Conservation (phyloP, 2,888 invertebrate genomes). For the Drosophila villosipedis region DNA sequence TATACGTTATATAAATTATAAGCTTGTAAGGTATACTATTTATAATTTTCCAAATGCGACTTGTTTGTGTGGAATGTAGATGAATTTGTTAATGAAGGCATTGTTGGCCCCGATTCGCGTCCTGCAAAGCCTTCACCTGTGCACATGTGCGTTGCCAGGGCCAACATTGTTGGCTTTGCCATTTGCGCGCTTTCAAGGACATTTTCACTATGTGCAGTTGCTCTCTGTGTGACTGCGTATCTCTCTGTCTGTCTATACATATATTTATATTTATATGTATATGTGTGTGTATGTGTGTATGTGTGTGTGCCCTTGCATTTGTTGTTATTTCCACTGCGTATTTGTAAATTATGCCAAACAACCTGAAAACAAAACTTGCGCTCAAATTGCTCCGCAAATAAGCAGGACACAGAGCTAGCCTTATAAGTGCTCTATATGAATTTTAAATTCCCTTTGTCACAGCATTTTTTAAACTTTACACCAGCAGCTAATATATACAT, state of each 20-base stretch:
- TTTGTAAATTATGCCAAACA: constrained; percentile 46
- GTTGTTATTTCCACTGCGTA: constrained; percentile 35
- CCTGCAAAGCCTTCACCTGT: constrained; percentile 65
- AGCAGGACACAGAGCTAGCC: constrained; percentile 40
- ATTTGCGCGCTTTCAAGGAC: constrained; percentile 77
- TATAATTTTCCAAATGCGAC: background rate
- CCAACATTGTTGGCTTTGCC: constrained; percentile 54
- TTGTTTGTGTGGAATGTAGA: constrained; percentile 2
- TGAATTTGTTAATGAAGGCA: constrained; percentile 17
- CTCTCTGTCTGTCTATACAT: constrained; percentile 13
- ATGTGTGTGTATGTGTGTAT: constrained; percentile 1
- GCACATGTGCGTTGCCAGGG: constrained; percentile 36
- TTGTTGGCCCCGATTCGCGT: constrained; percentile 41
- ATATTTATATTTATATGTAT: constrained; percentile 3
- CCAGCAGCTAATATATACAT: constrained; percentile 13
- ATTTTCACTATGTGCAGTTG: constrained; percentile 72
- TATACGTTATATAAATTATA: background rate
- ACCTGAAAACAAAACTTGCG: constrained; percentile 28
- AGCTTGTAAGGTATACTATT: background rate
- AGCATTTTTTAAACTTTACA: constrained; percentile 11
- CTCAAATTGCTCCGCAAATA: constrained; percentile 67
- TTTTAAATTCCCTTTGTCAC: constrained; percentile 50
- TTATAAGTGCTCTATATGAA: constrained; percentile 39
- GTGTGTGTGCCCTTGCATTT: constrained; percentile 54
- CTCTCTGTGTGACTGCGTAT: constrained; percentile 57